A percentile compares a stretch with the other conserved stretches of the same genome.
These are phyloP conservation scores for Euzetes globulus DNA, from an alignment of 2,888 invertebrate genomes.

Conservation along the genomic window DNA sequence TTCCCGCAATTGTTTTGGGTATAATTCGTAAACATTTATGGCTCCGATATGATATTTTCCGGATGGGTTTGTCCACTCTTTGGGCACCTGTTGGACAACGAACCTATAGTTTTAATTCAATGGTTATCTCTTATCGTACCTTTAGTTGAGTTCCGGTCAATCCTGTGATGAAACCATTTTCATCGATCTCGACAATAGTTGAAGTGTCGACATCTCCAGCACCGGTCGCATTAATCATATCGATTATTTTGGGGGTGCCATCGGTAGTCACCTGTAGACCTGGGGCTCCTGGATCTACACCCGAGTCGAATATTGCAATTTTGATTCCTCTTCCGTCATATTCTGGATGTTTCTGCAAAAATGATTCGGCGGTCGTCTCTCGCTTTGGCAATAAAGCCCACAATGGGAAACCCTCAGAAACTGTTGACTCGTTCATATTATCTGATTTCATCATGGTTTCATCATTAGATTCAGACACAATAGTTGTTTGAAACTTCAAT, in stretches of 20 bases:
- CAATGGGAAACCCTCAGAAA: constrained; percentile 58
- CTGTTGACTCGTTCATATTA: background rate
- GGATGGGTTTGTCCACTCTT: constrained; percentile 70
- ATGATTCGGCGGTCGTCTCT: constrained; percentile 81
- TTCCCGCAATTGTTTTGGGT: constrained; percentile 71
- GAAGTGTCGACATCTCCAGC: constrained; percentile 93
- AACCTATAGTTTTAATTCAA: constrained; percentile 23
- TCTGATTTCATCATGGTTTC: no score
- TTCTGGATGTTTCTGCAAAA: constrained; percentile 75
- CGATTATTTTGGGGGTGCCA: constrained; percentile 84
- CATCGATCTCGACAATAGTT: constrained; percentile 60
- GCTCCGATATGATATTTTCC: constrained; percentile 80
- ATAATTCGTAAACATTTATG: constrained; percentile 74
- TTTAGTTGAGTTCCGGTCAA: constrained; percentile 78
- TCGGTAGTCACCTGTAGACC: constrained; percentile 78
- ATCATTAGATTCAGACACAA: no score
- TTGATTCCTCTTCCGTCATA: constrained; percentile 84
- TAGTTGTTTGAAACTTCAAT: no score
- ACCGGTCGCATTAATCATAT: constrained; percentile 90
- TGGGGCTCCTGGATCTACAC: constrained; percentile 90
- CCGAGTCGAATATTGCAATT: constrained; percentile 95
- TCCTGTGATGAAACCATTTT: constrained; percentile 69
- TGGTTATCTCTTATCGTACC: constrained; percentile 52
- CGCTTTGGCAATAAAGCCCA: constrained; percentile 83
- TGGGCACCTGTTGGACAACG: constrained; percentile 55